Conservation (phyloP, 2,888 invertebrate species). For the Mellilla xanthometata region DNA sequence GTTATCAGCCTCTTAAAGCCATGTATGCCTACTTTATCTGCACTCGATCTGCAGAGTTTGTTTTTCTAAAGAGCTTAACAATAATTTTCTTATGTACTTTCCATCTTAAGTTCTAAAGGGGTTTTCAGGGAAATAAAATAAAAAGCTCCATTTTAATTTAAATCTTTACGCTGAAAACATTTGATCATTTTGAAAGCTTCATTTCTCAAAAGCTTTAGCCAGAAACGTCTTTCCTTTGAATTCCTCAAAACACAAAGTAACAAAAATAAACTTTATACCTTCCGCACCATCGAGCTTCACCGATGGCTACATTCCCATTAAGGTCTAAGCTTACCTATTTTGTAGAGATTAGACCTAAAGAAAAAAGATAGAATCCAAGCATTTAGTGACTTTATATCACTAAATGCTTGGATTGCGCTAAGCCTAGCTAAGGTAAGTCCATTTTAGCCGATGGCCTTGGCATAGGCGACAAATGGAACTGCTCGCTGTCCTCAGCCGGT, state of each 20-base stretch:
- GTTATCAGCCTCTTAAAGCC: constrained; percentile 76
- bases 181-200: constrained; percentile 1
- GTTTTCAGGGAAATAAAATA: too few species aligned
- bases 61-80: constrained; percentile 31
- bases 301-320: constrained; percentile 10
- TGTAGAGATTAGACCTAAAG: constrained; percentile 2
- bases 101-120: too few species aligned
- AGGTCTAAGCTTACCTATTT: constrained; percentile 10
- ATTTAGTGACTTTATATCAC: constrained; percentile 7
- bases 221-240: constrained; percentile 5
- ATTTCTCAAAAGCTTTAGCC: constrained; percentile 1
- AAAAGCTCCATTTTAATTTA: too few species aligned
- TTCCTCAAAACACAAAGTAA: constrained; percentile 5
- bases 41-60: constrained; percentile 53
- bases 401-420: constrained; percentile 25
- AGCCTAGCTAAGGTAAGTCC: constrained; percentile 34
- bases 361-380: constrained; percentile 10
- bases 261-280: constrained; percentile 1
- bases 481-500: constrained; percentile 56
- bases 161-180: not conserved
- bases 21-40: constrained; percentile 64
- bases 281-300: constrained; percentile 1
- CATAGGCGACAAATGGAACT: constrained; percentile 57
- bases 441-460: constrained; percentile 50
- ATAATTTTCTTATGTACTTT: too few species aligned